A percentile compares a stretch with the other conserved stretches of the same genome.
phyloP scores from a whole-genome alignment of 2,888 invertebrate species.

The Sepioteuthis lessoniana region DNA sequence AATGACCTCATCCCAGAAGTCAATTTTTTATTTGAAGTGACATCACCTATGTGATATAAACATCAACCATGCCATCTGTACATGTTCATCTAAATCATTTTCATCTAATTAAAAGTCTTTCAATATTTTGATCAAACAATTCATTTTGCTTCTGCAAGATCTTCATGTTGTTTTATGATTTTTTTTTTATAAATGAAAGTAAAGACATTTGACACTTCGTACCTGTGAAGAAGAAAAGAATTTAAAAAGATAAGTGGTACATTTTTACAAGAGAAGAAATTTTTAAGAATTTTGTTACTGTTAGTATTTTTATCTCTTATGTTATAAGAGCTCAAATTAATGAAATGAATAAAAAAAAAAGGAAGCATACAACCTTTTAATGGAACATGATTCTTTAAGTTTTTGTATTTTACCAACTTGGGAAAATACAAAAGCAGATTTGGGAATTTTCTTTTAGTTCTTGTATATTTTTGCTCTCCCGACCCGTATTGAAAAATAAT shows the following conservation, averaged over 20 bases:
- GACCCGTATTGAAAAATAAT: too few species aligned
- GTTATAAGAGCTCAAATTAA: too few species aligned
- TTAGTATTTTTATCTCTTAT: background rate
- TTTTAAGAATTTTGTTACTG: background rate
- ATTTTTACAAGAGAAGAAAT: background rate
- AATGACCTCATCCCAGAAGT: background rate
- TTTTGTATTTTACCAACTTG: too few species aligned
- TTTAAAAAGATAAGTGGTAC: background rate
- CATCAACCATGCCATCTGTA: background rate
- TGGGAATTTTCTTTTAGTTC: too few species aligned
- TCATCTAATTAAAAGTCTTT: background rate
- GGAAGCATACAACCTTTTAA: too few species aligned
- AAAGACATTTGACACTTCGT: background rate
- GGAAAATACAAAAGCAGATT: too few species aligned
- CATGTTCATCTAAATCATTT: background rate
- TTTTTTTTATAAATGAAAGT: background rate
- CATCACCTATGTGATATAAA: background rate
- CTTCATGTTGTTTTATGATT: background rate
- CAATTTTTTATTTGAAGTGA: background rate
- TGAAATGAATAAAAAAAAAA: too few species aligned
- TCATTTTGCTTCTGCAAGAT: background rate
- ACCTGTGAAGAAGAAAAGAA: background rate
- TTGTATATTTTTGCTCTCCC: too few species aligned
- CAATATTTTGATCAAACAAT: background rate
- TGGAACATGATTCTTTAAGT: too few species aligned